Evolutionary conservation across 2,113 vertebrate genomes (phyloP).

Genomic region (Desmodus rotundus): DNA sequence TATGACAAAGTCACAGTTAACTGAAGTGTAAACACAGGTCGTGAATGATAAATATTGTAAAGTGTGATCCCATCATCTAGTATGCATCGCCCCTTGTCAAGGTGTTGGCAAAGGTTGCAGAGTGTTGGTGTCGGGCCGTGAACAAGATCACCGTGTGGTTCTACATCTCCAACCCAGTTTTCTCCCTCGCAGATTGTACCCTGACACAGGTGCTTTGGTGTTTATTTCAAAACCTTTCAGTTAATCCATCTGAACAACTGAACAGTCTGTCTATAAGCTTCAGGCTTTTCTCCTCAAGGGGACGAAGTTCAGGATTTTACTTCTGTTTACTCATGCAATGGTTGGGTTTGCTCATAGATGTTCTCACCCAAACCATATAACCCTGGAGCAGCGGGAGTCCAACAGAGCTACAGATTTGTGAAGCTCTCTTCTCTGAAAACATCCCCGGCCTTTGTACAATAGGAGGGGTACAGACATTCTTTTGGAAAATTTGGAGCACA

Average conservation of each 20-base stretch:
- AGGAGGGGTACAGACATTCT: neutral
- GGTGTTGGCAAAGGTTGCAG: neutral
- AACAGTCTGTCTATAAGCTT: neutral
- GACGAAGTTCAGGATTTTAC: neutral
- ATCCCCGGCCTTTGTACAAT: neutral
- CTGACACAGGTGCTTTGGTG: neutral
- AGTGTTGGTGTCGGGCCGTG: neutral
- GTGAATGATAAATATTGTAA: neutral
- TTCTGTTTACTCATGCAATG: neutral
- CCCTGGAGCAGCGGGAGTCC: neutral
- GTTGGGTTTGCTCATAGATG: neutral
- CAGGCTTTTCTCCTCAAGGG: neutral
- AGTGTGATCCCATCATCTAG: neutral
- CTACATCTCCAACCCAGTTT: neutral
- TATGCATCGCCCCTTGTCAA: neutral
- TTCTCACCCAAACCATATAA: neutral
- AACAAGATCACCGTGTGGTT: neutral
- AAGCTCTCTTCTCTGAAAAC: conserved; percentile 5
- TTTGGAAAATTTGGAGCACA: neutral
- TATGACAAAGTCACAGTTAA: neutral
- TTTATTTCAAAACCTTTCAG: neutral
- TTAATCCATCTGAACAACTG: neutral
- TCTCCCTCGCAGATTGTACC: neutral
- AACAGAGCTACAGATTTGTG: neutral
- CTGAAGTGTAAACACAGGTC: neutral